These are phyloP conservation scores for Mystacornis crossleyi DNA, from an alignment of 2,113 vertebrate species.

Conservation along the genomic window DNA sequence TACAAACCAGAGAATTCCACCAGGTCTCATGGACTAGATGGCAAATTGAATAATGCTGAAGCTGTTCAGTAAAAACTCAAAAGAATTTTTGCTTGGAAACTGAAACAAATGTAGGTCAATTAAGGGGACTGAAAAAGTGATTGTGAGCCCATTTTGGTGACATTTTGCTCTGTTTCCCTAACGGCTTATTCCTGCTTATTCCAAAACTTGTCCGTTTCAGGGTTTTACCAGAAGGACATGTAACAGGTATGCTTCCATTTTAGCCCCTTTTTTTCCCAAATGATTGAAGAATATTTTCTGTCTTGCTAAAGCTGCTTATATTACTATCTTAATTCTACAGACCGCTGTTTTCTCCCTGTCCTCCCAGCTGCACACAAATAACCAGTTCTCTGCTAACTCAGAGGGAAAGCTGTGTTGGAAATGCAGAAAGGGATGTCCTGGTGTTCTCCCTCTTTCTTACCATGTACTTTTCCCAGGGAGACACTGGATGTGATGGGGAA, in stretches of 20 bases:
- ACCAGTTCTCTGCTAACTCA: not conserved
- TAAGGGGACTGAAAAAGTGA: not conserved
- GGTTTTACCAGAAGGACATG: not conserved
- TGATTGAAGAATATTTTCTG: not conserved
- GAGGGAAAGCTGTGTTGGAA: not conserved
- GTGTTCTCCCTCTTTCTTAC: constrained; percentile 17
- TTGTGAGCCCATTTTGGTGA: not conserved
- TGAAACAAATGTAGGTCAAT: constrained; percentile 12
- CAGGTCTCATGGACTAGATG: not conserved
- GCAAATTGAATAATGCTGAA: not conserved
- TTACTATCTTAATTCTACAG: not conserved
- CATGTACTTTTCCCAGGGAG: not conserved
- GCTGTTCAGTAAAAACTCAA: not conserved
- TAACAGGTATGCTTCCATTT: not conserved
- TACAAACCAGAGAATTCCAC: not conserved
- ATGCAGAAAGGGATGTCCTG: not conserved
- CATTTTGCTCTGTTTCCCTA: not conserved
- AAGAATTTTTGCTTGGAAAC: constrained; percentile 3
- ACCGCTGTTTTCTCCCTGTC: not conserved
- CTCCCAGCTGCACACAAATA: not conserved
- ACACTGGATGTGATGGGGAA: not conserved
- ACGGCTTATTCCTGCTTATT: not conserved
- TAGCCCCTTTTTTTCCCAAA: not conserved
- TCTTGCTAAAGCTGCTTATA: not conserved
- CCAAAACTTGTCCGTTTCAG: not conserved